Evolutionary conservation across 2,888 invertebrate species (phyloP).

Genomic region (Tupiocoris notatus): DNA sequence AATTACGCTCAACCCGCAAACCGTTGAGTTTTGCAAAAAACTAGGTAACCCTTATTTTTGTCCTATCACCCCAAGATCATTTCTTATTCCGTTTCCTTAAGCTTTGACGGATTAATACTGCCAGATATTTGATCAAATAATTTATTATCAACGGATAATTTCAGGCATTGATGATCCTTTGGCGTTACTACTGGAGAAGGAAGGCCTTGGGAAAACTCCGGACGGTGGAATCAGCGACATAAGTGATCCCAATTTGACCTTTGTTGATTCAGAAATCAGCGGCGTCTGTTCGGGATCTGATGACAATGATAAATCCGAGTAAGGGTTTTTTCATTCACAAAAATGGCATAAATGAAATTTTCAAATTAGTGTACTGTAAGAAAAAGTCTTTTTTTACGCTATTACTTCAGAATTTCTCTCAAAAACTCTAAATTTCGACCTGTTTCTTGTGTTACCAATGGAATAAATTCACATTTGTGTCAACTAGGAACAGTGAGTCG

Average conservation of each 20-base stretch:
- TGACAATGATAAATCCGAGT: slow-evolving; percentile 35
- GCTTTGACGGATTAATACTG: neutral
- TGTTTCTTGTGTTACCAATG: neutral
- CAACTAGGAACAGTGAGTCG: slow-evolving; percentile 17
- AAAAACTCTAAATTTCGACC: neutral
- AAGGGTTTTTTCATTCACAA: slow-evolving; percentile 1
- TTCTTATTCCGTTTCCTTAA: neutral
- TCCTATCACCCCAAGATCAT: neutral
- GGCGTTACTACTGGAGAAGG: slow-evolving; percentile 33
- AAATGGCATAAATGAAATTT: too few species aligned
- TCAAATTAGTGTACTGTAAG: neutral
- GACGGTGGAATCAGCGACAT: neutral
- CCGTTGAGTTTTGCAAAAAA: slow-evolving; percentile 64
- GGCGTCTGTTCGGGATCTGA: slow-evolving; percentile 25
- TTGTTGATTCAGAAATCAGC: slow-evolving; percentile 31
- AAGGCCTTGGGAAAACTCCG: slow-evolving; percentile 10
- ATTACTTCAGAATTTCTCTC: too few species aligned
- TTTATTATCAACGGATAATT: too few species aligned
- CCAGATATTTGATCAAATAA: too few species aligned
- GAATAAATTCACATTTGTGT: neutral
- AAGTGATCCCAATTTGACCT: slow-evolving; percentile 25
- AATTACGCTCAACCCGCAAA: slow-evolving; percentile 68
- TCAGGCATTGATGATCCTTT: slow-evolving; percentile 45
- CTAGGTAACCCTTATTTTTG: slow-evolving; percentile 53
- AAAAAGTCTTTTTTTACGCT: neutral